phyloP scores from a whole-genome alignment of 2,113 vertebrate species.

The Orientallactaga bullata region DNA sequence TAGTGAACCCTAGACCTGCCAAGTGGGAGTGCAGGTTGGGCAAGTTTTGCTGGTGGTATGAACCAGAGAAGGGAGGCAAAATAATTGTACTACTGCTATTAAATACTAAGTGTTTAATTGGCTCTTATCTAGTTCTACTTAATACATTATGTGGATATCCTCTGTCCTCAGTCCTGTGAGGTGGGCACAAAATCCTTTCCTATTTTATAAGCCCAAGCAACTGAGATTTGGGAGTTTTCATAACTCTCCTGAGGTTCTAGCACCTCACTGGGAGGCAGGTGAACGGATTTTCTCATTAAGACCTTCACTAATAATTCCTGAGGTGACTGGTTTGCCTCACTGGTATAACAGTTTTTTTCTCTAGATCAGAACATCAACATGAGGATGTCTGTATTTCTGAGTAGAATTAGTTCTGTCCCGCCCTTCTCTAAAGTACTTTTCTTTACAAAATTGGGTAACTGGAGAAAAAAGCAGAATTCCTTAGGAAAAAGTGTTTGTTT shows the following conservation, averaged over 20 bases:
- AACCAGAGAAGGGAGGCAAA: background rate
- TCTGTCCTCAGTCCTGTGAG: constrained; percentile 29
- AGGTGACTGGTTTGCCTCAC: constrained; percentile 13
- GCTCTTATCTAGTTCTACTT: constrained; percentile 37
- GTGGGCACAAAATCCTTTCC: background rate
- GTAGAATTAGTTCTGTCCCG: constrained; percentile 1
- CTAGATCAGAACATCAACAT: background rate
- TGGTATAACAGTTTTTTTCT: constrained; percentile 48
- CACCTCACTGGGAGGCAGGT: constrained; percentile 4
- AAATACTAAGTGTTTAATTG: constrained; percentile 53
- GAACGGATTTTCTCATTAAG: constrained; percentile 35
- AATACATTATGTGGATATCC: constrained; percentile 35
- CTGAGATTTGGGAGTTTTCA: constrained; percentile 12
- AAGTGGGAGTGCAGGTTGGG: background rate
- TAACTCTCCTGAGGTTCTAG: constrained; percentile 43
- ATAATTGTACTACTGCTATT: constrained; percentile 46
- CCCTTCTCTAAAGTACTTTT: constrained; percentile 43
- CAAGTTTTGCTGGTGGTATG: constrained; percentile 6
- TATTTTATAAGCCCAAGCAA: constrained; percentile 60
- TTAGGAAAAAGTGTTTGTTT: constrained; percentile 24
- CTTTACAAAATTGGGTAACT: constrained; percentile 39
- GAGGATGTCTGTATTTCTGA: constrained; percentile 33
- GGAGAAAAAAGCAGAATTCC: constrained; percentile 27
- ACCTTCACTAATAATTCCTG: constrained; percentile 20
- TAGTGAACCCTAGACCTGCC: background rate